Conservation (phyloP, 2,113 vertebrate species). For the Phyllopteryx taeniolatus region DNA sequence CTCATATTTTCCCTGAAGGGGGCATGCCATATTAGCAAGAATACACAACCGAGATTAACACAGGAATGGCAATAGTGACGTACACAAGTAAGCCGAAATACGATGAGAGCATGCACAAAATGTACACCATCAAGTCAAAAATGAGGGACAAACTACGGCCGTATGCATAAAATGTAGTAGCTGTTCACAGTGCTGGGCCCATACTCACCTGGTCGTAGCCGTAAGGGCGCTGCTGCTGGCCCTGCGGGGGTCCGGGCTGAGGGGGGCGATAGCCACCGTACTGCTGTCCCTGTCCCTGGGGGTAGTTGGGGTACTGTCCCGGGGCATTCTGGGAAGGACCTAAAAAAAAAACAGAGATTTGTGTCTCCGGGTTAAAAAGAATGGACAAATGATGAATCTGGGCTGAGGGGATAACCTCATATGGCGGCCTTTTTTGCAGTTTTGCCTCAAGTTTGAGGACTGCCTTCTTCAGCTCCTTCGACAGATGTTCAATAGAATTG, state of each 20-base stretch:
- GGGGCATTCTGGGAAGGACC: conserved; percentile 88
- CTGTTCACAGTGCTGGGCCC: conserved; percentile 16
- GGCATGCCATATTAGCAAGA: conserved; percentile 52
- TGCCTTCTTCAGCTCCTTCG: too few species aligned
- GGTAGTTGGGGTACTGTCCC: conserved; percentile 94
- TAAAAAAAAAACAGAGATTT: conserved; percentile 41
- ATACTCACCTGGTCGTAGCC: conserved; percentile 95
- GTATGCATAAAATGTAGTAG: conserved; percentile 3
- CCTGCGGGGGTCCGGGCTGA: conserved; percentile 92
- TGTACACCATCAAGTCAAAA: neutral
- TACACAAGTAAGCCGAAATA: conserved; percentile 41
- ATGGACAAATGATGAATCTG: neutral
- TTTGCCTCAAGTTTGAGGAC: too few species aligned
- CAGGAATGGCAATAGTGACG: conserved; percentile 42
- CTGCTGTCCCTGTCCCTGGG: conserved; percentile 95
- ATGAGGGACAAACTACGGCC: neutral
- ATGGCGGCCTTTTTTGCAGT: too few species aligned
- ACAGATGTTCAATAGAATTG: too few species aligned
- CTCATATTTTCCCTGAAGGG: conserved; percentile 51
- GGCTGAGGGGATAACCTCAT: too few species aligned
- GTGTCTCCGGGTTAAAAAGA: neutral
- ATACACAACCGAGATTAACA: conserved; percentile 42
- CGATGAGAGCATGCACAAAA: conserved; percentile 59
- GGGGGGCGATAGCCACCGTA: conserved; percentile 91
- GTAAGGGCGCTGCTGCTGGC: conserved; percentile 95